phyloP scores from a whole-genome alignment of 2,113 vertebrate genomes.

The Anhinga rufa region DNA sequence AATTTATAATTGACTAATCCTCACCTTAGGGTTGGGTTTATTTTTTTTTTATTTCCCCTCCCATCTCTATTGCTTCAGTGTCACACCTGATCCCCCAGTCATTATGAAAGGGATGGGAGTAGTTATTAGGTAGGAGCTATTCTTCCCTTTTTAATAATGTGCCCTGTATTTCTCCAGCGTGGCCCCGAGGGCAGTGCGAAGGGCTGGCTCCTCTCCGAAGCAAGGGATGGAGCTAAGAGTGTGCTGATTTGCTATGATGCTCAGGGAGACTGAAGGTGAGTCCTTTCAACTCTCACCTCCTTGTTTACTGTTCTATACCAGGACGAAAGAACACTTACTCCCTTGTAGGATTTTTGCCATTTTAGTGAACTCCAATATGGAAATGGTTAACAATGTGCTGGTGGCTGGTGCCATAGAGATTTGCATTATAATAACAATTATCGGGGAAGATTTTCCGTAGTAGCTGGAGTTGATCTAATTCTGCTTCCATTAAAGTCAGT shows the following conservation, averaged over 20 bases:
- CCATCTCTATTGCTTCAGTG: background rate
- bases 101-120: background rate
- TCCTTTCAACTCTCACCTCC: background rate
- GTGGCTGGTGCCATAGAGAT: background rate
- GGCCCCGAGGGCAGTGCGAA: background rate
- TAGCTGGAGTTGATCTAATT: background rate
- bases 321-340: background rate
- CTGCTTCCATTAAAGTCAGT: background rate
- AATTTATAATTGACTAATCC: background rate
- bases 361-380: background rate
- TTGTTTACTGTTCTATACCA: rapidly evolving
- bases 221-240: background rate
- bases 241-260: background rate
- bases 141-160: background rate
- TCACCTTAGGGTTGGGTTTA: background rate
- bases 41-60: background rate
- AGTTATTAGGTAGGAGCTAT: background rate
- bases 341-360: background rate
- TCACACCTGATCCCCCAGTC: background rate
- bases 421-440: background rate
- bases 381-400: background rate
- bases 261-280: background rate
- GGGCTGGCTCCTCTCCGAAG: background rate
- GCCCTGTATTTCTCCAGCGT: background rate
- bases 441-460: background rate